Evolutionary conservation across 1,140 invertebrate species (phyloP).

Genomic region (Tachypleus tridentatus): DNA sequence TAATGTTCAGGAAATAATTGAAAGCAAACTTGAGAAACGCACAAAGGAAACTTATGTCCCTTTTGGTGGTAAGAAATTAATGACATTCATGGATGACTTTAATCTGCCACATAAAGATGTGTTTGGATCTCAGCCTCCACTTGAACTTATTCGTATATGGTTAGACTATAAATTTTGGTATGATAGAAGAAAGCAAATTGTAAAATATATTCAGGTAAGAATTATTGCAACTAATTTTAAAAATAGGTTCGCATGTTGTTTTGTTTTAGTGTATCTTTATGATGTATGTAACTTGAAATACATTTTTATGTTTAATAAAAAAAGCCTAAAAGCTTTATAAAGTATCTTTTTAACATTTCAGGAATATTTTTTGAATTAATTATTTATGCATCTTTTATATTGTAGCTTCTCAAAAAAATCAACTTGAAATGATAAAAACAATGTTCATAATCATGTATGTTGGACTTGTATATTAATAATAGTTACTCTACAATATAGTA

Average conservation of each 20-base stretch:
- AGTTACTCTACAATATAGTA: no score
- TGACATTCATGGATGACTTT: constrained; percentile 76
- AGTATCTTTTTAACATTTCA: background rate
- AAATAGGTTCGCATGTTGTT: background rate
- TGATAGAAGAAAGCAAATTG: constrained; percentile 54
- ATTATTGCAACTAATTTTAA: constrained; percentile 11
- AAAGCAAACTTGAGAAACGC: constrained; percentile 63
- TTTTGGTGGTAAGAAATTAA: constrained; percentile 56
- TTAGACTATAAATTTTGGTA: constrained; percentile 81
- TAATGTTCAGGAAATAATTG: constrained; percentile 56
- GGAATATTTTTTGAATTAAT: no score
- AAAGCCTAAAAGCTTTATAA: background rate
- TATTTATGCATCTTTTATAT: no score
- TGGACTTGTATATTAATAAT: no score
- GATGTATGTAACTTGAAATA: background rate
- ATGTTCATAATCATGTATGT: no score
- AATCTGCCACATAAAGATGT: constrained; percentile 80
- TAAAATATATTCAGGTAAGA: constrained; percentile 51
- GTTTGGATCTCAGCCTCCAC: constrained; percentile 69
- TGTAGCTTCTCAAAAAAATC: no score
- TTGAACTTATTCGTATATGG: constrained; percentile 73
- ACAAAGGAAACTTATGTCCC: constrained; percentile 69
- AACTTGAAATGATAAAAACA: no score
- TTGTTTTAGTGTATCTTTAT: constrained; percentile 1
- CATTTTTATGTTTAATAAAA: background rate